Percentiles rank a stretch among this genome's conserved stretches.
Conservation (phyloP, 1,140 invertebrate genomes). For the Brachionus paranguensis region DNA sequence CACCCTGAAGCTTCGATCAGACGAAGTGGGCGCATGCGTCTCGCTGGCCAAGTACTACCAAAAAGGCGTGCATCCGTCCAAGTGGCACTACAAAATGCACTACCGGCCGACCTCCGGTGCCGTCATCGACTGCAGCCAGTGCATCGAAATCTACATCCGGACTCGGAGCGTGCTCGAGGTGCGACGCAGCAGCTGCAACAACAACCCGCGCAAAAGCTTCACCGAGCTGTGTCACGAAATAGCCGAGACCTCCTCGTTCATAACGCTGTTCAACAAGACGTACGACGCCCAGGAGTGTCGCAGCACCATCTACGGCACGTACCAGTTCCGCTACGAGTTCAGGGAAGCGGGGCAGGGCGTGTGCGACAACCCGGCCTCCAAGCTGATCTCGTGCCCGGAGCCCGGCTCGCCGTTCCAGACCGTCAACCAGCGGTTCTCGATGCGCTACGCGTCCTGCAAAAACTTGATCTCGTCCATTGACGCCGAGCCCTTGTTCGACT, state of each 20-base stretch:
- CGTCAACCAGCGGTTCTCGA: constrained; percentile 37
- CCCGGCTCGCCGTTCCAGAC: constrained; percentile 31
- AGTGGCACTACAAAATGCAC: constrained; percentile 40
- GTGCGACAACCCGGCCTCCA: constrained; percentile 21
- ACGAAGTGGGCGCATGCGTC: neutral
- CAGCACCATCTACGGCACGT: constrained; percentile 34
- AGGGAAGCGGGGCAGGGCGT: neutral
- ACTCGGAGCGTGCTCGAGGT: constrained; percentile 15
- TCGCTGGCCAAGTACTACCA: constrained; percentile 8
- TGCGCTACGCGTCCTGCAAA: constrained; percentile 30
- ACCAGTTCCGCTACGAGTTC: constrained; percentile 40
- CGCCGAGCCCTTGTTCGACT: constrained; percentile 1
- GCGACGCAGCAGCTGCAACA: constrained; percentile 5
- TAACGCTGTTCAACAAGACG: constrained; percentile 28
- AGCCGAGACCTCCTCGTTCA: constrained; percentile 15
- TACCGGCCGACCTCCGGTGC: constrained; percentile 30
- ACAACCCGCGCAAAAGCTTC: constrained; percentile 25
- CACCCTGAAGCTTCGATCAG: constrained; percentile 1
- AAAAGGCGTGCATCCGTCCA: constrained; percentile 34
- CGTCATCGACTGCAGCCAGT: constrained; percentile 35
- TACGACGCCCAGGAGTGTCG: constrained; percentile 39
- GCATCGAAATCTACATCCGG: constrained; percentile 28
- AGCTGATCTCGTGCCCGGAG: constrained; percentile 35
- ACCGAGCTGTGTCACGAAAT: constrained; percentile 23
- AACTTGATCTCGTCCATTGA: constrained; percentile 1